Conservation (phyloP, 2,113 vertebrate genomes). For the Etheostoma cragini region DNA sequence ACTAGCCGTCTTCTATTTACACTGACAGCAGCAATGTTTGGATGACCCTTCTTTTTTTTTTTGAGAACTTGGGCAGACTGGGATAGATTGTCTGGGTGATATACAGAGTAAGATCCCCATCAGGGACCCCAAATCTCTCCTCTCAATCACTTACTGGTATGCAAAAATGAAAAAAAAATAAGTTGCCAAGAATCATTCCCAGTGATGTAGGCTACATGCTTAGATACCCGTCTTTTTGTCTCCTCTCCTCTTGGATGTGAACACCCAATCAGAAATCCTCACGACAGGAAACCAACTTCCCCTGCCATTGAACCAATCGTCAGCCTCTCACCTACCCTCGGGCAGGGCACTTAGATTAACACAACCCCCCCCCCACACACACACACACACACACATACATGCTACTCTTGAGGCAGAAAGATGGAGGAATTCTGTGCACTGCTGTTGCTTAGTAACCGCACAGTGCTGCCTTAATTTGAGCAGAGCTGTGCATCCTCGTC, state of each 20-base stretch:
- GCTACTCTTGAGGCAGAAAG: conserved; percentile 52
- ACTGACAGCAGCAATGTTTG: conserved; percentile 34
- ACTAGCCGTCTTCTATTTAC: conserved; percentile 47
- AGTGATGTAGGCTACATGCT: conserved; percentile 18
- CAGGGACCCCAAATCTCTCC: conserved; percentile 18
- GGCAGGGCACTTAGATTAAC: conserved; percentile 19
- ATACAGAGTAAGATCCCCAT: conserved; percentile 43
- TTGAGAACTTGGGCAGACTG: conserved; percentile 18
- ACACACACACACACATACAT: conserved; percentile 29
- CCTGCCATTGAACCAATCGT: conserved; percentile 8
- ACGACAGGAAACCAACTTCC: conserved; percentile 41
- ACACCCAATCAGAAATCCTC: conserved; percentile 48
- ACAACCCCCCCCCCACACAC: too few species aligned
- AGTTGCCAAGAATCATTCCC: conserved; percentile 13
- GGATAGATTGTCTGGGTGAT: conserved; percentile 50
- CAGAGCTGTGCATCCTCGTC: conserved; percentile 42
- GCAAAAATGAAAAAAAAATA: conserved; percentile 34
- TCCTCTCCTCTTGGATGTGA: background rate
- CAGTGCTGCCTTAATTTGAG: conserved; percentile 54
- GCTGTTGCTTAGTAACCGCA: conserved; percentile 78
- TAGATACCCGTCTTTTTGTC: conserved; percentile 36
- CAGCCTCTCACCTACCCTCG: conserved; percentile 1
- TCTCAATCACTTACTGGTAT: conserved; percentile 1
- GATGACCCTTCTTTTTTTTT: conserved; percentile 18
- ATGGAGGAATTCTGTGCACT: conserved; percentile 67